Percentiles rank a stretch among this genome's conserved stretches.
Conservation (phyloP, 2,797 vertebrate species). For the Rhabdomys pumilio region DNA sequence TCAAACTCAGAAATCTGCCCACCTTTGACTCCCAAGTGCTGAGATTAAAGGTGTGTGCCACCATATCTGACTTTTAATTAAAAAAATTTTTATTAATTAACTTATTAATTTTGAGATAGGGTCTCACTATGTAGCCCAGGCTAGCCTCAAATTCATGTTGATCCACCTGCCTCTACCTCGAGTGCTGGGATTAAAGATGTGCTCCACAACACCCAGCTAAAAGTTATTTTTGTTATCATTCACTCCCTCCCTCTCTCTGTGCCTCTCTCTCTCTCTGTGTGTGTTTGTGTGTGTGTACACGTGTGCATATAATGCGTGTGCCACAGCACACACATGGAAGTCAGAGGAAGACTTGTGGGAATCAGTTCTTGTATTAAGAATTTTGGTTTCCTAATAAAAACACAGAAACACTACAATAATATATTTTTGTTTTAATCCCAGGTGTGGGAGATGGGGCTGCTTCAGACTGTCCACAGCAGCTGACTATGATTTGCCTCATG, state of each 20-base stretch:
- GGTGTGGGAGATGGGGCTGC: too few relatives aligned
- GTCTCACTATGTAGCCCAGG: neutral
- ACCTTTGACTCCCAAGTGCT: neutral
- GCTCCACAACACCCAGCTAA: neutral
- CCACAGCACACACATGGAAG: neutral
- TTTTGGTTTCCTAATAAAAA: neutral
- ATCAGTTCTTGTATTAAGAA: neutral
- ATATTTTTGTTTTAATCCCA: neutral
- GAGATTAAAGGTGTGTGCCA: neutral
- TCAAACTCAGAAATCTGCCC: neutral
- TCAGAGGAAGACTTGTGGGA: neutral
- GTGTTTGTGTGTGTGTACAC: neutral
- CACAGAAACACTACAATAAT: neutral
- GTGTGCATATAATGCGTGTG: neutral
- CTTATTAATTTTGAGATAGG: neutral
- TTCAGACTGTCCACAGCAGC: neutral
- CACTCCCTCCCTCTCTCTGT: neutral
- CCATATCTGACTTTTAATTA: neutral
- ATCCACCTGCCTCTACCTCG: neutral
- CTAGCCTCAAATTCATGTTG: neutral
- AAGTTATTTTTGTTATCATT: neutral
- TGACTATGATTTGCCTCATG: neutral
- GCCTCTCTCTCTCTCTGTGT: too few relatives aligned
- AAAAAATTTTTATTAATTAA: neutral
- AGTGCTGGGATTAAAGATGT: neutral